Percentiles rank a stretch among this genome's conserved stretches.
These are phyloP conservation scores for Chanos chanos DNA, from an alignment of 2,797 vertebrate species.

Conservation along the genomic window DNA sequence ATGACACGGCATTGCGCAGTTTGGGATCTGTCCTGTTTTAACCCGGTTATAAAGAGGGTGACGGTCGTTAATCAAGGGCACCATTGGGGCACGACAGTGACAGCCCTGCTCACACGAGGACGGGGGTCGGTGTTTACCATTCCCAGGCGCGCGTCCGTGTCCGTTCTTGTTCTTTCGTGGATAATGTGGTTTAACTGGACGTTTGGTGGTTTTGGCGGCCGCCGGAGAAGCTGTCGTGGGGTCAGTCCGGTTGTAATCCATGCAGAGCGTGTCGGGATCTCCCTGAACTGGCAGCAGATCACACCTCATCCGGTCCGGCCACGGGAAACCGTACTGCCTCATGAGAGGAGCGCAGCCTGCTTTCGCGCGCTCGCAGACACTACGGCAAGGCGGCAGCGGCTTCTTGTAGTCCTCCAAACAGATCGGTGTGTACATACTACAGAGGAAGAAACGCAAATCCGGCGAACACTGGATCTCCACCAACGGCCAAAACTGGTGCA, in stretches of 20 bases:
- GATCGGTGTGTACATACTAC: conserved; percentile 94
- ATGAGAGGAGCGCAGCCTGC: conserved; percentile 92
- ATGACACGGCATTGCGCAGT: conserved; percentile 88
- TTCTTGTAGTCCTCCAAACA: conserved; percentile 94
- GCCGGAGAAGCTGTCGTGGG: conserved; percentile 71
- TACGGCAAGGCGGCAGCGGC: conserved; percentile 88
- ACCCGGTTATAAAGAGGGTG: conserved; percentile 84
- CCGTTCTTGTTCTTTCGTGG: conserved; percentile 56
- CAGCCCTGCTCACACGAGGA: conserved; percentile 76
- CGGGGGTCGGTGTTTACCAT: conserved; percentile 47
- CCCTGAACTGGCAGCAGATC: conserved; percentile 87
- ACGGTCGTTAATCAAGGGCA: conserved; percentile 72
- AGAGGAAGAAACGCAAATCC: conserved; percentile 90
- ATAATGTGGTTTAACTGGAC: conserved; percentile 64
- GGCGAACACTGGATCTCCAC: conserved; percentile 91
- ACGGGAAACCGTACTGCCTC: conserved; percentile 93
- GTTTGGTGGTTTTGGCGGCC: conserved; percentile 66
- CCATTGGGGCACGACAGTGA: conserved; percentile 85
- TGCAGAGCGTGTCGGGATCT: conserved; percentile 83
- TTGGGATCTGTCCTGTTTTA: conserved; percentile 79
- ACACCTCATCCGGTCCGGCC: conserved; percentile 93
- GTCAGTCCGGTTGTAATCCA: conserved; percentile 91
- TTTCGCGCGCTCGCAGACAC: conserved; percentile 88
- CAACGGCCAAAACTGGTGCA: conserved; percentile 94
- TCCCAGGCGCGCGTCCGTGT: conserved; percentile 50